Percentiles rank a stretch among this genome's conserved stretches.
Evolutionary conservation across 2,888 invertebrate genomes (phyloP).

Genomic region (Agrotis exclamationis): DNA sequence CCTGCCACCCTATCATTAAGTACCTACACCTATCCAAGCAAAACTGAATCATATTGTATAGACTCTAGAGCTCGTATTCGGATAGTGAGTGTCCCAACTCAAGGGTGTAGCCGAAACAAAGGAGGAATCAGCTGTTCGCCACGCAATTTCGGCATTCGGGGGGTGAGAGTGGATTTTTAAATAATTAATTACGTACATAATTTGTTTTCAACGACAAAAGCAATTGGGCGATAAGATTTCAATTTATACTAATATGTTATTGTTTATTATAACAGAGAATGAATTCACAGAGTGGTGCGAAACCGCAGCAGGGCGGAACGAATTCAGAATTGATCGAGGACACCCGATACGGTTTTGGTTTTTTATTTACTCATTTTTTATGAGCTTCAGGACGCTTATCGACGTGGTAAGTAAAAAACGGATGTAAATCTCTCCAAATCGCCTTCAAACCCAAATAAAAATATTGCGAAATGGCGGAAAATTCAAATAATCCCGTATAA

Average conservation of each 20-base stretch:
- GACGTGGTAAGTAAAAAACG: constrained; percentile 38
- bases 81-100: neutral
- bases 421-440: constrained; percentile 45
- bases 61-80: neutral
- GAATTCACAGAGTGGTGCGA: neutral
- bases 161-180: constrained; percentile 62
- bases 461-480: constrained; percentile 55
- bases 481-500: constrained; percentile 63
- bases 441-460: constrained; percentile 54
- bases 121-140: constrained; percentile 68
- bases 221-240: constrained; percentile 46
- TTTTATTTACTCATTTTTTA: constrained; percentile 16
- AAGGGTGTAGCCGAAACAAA: constrained; percentile 63
- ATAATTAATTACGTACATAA: constrained; percentile 62
- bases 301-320: neutral
- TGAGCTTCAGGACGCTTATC: constrained; percentile 20
- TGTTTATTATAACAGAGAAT: constrained; percentile 30
- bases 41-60: constrained; percentile 17
- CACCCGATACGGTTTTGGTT: neutral
- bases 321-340: neutral
- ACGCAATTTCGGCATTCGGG: constrained; percentile 54
- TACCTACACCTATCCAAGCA: neutral
- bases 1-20: constrained; percentile 65
- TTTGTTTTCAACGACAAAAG: constrained; percentile 55
- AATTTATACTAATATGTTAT: constrained; percentile 49